Conservation (phyloP, 2,888 invertebrate genomes). For the Tineola bisselliella region DNA sequence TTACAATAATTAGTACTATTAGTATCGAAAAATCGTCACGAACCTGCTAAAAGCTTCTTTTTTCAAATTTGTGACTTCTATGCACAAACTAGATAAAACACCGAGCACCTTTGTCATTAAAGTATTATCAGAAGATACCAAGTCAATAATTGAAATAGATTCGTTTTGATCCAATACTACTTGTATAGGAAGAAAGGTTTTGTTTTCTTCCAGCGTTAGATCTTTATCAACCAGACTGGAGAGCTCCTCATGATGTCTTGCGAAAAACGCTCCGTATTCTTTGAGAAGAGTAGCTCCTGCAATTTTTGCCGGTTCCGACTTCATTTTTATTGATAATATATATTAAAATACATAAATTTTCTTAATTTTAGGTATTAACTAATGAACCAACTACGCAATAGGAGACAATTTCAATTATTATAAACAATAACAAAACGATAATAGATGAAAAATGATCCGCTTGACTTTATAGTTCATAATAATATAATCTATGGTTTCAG, state of each 20-base stretch:
- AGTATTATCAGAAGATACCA: constrained; percentile 86
- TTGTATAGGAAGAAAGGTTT: constrained; percentile 45
- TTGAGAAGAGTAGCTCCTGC: constrained; percentile 46
- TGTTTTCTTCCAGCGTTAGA: constrained; percentile 39
- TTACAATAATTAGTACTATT: too few relatives aligned
- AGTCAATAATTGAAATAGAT: constrained; percentile 71
- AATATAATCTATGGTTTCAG: too few relatives aligned
- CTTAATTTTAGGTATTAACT: too few relatives aligned
- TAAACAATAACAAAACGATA: too few relatives aligned
- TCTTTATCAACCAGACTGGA: constrained; percentile 22
- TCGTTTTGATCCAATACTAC: constrained; percentile 63
- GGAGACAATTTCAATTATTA: too few relatives aligned
- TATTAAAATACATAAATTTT: too few relatives aligned
- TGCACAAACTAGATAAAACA: constrained; percentile 80
- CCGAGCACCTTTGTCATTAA: constrained; percentile 81
- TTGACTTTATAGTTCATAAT: too few relatives aligned
- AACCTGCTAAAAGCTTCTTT: constrained; percentile 73
- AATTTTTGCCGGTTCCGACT: constrained; percentile 45
- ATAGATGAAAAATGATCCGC: too few relatives aligned
- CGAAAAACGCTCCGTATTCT: constrained; percentile 57
- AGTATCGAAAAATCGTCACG: too few relatives aligned
- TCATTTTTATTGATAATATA: constrained; percentile 27
- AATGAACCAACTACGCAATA: too few relatives aligned
- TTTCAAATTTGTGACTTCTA: constrained; percentile 76
- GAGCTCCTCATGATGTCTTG: constrained; percentile 48